Evolutionary conservation across 2,888 invertebrate species (phyloP), one percentile per base, ranked within the genome.

Genomic region (Pseudanteris insignis): DNA sequence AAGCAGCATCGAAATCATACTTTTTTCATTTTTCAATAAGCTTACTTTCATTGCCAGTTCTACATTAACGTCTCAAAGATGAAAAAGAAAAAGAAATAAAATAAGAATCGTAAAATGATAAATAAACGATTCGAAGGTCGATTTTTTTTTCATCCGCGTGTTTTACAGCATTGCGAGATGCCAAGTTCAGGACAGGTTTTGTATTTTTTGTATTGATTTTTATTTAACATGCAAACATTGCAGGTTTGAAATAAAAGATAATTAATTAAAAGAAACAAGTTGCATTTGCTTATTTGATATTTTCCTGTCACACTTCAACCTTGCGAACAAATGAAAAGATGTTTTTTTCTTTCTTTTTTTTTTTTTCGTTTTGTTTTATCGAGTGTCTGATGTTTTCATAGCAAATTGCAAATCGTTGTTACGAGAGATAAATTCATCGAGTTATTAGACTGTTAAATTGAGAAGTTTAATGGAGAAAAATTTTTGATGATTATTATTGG

Each of bases 251-350:
- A 36, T 46, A 36, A 36, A 46, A 29, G 46, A 36, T 46, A 46
- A 46, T 36, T 46, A 46, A 46, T 46, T 46, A 46, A 46, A 46
- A 46, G 46, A 29, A 46, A 34, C 28, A 9, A 10, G 18, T 2
- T 11, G 28, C 36, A 26, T 44, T 36, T 36, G 46, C 36, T 34
- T 29, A 11, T 26, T 14, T 6, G 1, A 6, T 28, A 15, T 29
- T 36, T 36, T 33, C 32, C 13, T 6, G 18, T 43, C 5, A 1
- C 11, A 2, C 11, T 6, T 1, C 2, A 2, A 36, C 46, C 46
- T 46, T 36, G 36, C 6, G 26, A 18, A n/a, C 29, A 34, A 36
- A 36, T 46, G 36, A 34, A 46, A 46, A 46, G 28, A 26, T 46
- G 33, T 46, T 26, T 32, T 33, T 32, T 43, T 46, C 26, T 28